Percentiles rank a stretch among this genome's conserved stretches.
Evolutionary conservation across 2,113 vertebrate species (phyloP).

Genomic region (Struthio camelus): DNA sequence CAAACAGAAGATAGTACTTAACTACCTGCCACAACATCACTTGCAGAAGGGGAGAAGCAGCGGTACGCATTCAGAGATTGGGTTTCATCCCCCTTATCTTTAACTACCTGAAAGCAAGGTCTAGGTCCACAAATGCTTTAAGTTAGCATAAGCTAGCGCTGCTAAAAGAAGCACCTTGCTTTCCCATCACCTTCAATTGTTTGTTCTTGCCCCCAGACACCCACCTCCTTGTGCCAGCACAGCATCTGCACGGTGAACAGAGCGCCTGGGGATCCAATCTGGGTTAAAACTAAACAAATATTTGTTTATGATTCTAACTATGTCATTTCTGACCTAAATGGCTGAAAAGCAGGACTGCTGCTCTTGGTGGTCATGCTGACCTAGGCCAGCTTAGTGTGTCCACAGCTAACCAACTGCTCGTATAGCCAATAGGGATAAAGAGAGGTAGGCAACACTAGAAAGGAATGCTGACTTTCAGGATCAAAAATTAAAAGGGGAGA

Average conservation of each 20-base stretch:
- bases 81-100: no score
- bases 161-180: rapidly evolving
- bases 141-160: rapidly evolving
- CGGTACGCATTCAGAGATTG: no score
- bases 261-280: not conserved
- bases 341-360: not conserved
- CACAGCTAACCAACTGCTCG: not conserved
- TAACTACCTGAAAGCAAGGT: no score
- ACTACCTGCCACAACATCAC: not conserved
- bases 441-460: not conserved
- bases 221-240: not conserved
- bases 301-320: not conserved
- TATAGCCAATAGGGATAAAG: not conserved
- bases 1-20: not conserved
- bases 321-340: not conserved
- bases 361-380: not conserved
- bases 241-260: rapidly evolving
- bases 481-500: not conserved
- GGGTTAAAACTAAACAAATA: not conserved
- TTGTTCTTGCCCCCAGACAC: not conserved
- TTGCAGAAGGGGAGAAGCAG: no score
- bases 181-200: rapidly evolving
- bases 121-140: not conserved
- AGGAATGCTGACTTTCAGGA: not conserved
- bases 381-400: not conserved